Evolutionary conservation across 2,113 vertebrate genomes (phyloP), one percentile per base, ranked within the genome.

Genomic region (Vulpes ferrilata): DNA sequence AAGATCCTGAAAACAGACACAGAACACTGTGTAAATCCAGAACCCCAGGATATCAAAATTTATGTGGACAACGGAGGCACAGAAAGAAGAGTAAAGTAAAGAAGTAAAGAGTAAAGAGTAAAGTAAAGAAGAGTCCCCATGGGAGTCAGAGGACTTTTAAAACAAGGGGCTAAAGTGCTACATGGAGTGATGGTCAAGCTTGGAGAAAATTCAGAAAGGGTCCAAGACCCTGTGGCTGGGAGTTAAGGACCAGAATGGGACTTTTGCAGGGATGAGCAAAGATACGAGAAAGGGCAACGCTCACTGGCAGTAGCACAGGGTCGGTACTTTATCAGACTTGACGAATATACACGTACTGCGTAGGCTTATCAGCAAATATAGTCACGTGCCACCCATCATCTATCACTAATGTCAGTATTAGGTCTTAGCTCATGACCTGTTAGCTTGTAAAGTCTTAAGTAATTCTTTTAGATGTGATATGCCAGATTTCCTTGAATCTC

Each of bases 41-140:
- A 65, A 51, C 15, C 74, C 48, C 11, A 11, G 16, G 8, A 25
- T 3, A 73, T 20, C 64, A 30, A 32, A 25, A 30, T 48, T 1
- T 48, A 38, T 22, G 8, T 43, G 27, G 30, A 53, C 71, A 92
- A 57, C 4, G 5, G 51, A 93, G 53, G 38, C 12, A 38, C 4
- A 23, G 11, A 15, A 64, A n/a, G n/a, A n/a, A n/a, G n/a, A n/a
- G n/a, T n/a, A n/a, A n/a, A n/a, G n/a, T n/a, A n/a, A n/a, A n/a
- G n/a, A n/a, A n/a, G n/a, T n/a, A n/a, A n/a, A n/a, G n/a, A n/a
- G n/a, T n/a, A n/a, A n/a, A n/a, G n/a, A n/a, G n/a, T n/a, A n/a
- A n/a, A n/a, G 9, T 11, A 5, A 35, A 86, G 11, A n/a, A 2
- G 7, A 9, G 76, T n/a, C 15, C 5, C 65, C 19, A 2, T 0